Percentiles rank a stretch among this genome's conserved stretches.
phyloP scores from a whole-genome alignment of 2,888 invertebrate species.

The Coelopa pilipes region DNA sequence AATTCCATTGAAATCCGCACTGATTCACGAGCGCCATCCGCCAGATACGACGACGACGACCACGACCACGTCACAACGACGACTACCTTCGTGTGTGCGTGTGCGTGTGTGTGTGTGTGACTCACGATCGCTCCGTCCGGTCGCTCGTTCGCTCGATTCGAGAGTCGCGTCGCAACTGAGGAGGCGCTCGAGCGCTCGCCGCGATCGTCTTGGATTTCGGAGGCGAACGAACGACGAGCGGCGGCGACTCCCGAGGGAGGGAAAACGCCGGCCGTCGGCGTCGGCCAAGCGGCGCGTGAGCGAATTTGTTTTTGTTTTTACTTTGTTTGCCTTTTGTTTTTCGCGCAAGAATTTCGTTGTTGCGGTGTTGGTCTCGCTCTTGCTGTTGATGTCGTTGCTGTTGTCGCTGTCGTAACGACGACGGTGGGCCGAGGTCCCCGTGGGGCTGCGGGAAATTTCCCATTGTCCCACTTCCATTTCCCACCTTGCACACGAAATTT shows the following conservation, averaged over 20 bases:
- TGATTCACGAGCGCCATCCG: conserved; percentile 36
- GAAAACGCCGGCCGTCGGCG: not conserved
- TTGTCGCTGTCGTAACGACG: not conserved
- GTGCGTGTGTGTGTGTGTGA: not conserved
- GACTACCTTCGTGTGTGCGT: not conserved
- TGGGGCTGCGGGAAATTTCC: not conserved
- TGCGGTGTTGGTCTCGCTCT: not conserved
- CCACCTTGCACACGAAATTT: no score
- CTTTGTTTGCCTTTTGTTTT: not conserved
- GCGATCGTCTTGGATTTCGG: conserved; percentile 26
- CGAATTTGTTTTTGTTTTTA: not conserved
- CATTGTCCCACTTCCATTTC: not conserved
- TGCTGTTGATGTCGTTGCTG: not conserved
- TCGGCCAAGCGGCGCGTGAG: not conserved
- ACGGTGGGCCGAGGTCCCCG: not conserved
- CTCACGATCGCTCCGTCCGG: not conserved
- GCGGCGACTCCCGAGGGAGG: not conserved
- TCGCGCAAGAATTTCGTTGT: no score
- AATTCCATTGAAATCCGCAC: conserved; percentile 38
- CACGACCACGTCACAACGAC: not conserved
- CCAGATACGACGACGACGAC: not conserved
- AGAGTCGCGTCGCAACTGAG: conserved; percentile 49
- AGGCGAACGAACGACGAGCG: conserved; percentile 4
- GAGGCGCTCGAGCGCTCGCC: not conserved
- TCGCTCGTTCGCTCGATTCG: conserved; percentile 48